phyloP scores from a whole-genome alignment of 2,797 vertebrate genomes.

The Argya squamiceps region DNA sequence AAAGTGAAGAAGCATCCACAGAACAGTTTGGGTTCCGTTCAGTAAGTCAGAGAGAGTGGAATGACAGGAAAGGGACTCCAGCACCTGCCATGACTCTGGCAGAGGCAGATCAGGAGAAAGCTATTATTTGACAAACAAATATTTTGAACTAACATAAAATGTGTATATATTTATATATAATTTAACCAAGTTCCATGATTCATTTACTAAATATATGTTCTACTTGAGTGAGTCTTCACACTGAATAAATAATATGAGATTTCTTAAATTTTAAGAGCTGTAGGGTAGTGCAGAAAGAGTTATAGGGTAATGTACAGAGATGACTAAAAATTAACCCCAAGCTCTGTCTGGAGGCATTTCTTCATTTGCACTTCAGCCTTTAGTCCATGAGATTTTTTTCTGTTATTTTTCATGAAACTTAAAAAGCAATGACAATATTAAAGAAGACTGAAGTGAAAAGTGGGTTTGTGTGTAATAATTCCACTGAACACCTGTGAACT shows the following conservation, averaged over 20 bases:
- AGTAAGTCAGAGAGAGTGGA: neutral
- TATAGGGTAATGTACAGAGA: neutral
- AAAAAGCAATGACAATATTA: neutral
- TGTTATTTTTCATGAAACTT: neutral
- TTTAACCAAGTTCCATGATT: neutral
- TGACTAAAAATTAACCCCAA: neutral
- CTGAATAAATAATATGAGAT: neutral
- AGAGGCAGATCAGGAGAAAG: neutral
- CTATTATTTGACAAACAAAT: neutral
- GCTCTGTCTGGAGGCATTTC: neutral
- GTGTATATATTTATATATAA: neutral
- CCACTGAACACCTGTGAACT: conserved; percentile 38
- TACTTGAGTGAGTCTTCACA: neutral
- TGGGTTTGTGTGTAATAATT: conserved; percentile 16
- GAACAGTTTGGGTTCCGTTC: neutral
- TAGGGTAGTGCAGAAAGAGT: neutral
- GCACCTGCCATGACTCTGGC: neutral
- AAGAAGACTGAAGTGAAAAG: neutral
- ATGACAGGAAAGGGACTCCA: neutral
- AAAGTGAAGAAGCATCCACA: neutral
- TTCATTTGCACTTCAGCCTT: neutral
- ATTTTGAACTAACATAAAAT: neutral
- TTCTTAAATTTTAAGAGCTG: neutral
- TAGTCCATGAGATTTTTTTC: neutral
- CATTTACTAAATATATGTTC: neutral